Evolutionary conservation across 1,140 invertebrate species (phyloP).

Genomic region (Helicoverpa armigera): DNA sequence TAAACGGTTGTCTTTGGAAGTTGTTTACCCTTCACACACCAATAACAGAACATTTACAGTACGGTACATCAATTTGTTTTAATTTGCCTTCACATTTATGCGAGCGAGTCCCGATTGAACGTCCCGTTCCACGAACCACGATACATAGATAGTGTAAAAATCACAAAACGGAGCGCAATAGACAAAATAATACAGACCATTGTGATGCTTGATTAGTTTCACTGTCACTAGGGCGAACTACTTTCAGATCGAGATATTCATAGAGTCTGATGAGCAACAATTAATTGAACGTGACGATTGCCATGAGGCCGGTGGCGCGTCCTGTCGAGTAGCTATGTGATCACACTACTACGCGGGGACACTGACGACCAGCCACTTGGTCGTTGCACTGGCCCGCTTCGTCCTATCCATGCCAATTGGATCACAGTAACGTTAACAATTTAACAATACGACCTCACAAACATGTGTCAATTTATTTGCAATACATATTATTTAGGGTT

Average conservation of each 20-base stretch:
- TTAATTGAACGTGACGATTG: conserved; percentile 34
- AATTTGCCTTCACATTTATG: not conserved
- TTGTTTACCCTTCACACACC: conserved; percentile 4
- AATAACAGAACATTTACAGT: not conserved
- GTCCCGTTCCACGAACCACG: not conserved
- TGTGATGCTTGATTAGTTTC: conserved; percentile 19
- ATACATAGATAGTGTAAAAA: conserved; percentile 4
- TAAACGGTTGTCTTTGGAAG: not conserved
- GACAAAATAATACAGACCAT: conserved; percentile 42
- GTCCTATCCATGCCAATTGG: conserved; percentile 50
- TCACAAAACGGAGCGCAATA: not conserved
- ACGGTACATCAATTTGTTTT: not conserved
- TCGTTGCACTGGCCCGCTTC: conserved; percentile 42
- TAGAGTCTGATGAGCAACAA: conserved; percentile 39
- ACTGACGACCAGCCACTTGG: conserved; percentile 15
- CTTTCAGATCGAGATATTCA: conserved; percentile 23
- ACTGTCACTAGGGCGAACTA: conserved; percentile 41
- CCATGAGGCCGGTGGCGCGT: conserved; percentile 38
- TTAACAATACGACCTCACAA: conserved; percentile 43
- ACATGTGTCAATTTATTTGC: conserved; percentile 35
- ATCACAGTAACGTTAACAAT: conserved; percentile 40
- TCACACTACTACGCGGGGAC: conserved; percentile 40
- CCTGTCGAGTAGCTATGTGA: conserved; percentile 42
- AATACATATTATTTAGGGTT: conserved; percentile 4
- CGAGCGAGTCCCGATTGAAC: not conserved